Evolutionary conservation across 2,797 vertebrate species (phyloP), one percentile per base, ranked within the genome.

Genomic region (Sebastes glaucus): DNA sequence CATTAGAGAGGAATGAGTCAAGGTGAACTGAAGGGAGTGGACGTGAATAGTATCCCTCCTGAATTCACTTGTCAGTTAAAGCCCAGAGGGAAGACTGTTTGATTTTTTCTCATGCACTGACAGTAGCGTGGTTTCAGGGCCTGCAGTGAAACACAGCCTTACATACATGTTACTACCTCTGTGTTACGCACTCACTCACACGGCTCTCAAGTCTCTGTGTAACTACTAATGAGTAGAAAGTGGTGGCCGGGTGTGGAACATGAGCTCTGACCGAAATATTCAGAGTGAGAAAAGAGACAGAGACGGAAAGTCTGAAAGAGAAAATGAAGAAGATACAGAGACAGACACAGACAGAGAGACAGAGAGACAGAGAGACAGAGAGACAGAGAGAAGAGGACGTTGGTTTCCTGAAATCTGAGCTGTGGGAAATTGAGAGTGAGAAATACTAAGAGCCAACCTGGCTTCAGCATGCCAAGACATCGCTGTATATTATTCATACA

Each of bases 381-480:
- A 74, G 16, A 14, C 16, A 27, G 42, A 35, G 32, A 46, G 33
- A 46, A 59, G 81, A 86, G 68, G 80, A 85, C 71, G 83, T 65
- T 7, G 27, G 71, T 57, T 89, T 90, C 84, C 87, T 84, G 84
- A 90, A 89, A 93, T 81, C 60, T 64, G 85, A 91, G 71, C 76
- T 85, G 79, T 83, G 86, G 77, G 84, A 86, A 87, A 83, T 33
- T 69, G 53, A 65, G 56, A 63, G 73, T 69, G 53, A 65, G 56
- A 63, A 80, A 79, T 4, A 56, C 57, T 20, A 70, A 76, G 69
- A 88, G 49, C 62, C 81, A 73, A 70, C 64, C 75, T 38, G 33
- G 69, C 85, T 78, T n/a, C 75, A 46, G 65, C 38, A 38, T 23
- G 14, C 13, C 5, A 35, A 84, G 38, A 88, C 84, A 77, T 80